These are phyloP conservation scores for Piprites chloris DNA, from an alignment of 2,113 vertebrate genomes.

Conservation along the genomic window DNA sequence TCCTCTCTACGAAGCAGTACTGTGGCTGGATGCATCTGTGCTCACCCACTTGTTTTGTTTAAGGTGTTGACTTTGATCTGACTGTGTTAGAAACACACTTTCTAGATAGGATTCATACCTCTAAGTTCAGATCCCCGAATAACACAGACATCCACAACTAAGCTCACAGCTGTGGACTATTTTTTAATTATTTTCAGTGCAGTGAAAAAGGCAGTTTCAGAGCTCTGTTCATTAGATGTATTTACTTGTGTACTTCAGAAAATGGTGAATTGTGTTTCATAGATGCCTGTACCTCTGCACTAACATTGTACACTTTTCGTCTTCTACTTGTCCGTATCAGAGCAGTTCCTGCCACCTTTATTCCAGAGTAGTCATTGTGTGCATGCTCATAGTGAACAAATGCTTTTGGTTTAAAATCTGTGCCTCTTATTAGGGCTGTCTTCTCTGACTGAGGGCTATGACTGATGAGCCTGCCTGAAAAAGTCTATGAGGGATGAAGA, in stretches of 20 bases:
- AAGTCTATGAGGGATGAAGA: not conserved
- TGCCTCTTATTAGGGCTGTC: not conserved
- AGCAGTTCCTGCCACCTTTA: not conserved
- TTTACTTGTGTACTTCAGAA: not conserved
- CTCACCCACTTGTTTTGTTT: not conserved
- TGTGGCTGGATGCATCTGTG: not conserved
- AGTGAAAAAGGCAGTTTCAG: not conserved
- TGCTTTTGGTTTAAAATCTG: not conserved
- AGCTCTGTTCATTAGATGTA: not conserved
- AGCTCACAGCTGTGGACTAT: not conserved
- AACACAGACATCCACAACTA: not conserved
- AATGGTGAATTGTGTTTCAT: not conserved
- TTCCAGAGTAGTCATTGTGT: not conserved
- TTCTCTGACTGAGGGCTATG: not conserved
- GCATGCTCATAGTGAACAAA: not conserved
- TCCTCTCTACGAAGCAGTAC: not conserved
- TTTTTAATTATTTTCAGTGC: not conserved
- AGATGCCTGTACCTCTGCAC: not conserved
- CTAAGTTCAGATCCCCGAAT: not conserved
- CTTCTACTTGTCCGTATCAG: not conserved
- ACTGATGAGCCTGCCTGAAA: not conserved
- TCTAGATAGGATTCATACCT: not conserved
- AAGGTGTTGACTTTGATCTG: not conserved
- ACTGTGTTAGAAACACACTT: not conserved
- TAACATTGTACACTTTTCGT: not conserved